phyloP scores from a whole-genome alignment of 2,113 vertebrate genomes.

The Myodes glareolus region DNA sequence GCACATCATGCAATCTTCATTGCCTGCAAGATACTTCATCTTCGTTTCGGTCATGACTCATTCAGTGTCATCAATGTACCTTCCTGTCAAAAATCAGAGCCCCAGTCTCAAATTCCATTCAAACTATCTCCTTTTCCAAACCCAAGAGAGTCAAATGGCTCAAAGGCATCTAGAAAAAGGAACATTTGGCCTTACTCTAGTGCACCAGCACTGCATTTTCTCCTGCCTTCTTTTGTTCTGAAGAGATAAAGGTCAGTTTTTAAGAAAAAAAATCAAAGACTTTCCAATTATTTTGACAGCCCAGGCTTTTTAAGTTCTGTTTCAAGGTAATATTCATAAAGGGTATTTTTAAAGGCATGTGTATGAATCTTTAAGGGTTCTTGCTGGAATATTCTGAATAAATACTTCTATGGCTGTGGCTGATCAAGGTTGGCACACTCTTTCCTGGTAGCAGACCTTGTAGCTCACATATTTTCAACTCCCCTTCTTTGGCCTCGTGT shows the following conservation, averaged over 20 bases:
- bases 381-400: not conserved
- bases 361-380: not conserved
- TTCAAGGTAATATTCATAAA: not conserved
- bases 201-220: not conserved
- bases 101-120: not conserved
- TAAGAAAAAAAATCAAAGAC: not conserved
- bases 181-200: not conserved
- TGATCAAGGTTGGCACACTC: not conserved
- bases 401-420: not conserved
- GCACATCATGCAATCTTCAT: conserved; percentile 50
- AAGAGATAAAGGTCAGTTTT: not conserved
- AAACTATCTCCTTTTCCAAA: not conserved
- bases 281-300: not conserved
- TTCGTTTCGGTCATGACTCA: conserved; percentile 59
- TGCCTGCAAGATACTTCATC: conserved; percentile 48
- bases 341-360: not conserved
- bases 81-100: not conserved
- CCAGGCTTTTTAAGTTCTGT: not conserved
- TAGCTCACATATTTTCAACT: not conserved
- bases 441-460: not conserved
- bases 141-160: not conserved
- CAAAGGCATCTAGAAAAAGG: not conserved
- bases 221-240: not conserved
- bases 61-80: not conserved
- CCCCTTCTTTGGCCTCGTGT: not conserved